Percentiles rank a stretch among this genome's conserved stretches.
These are phyloP conservation scores for Brachypodius melanocephalos DNA, from an alignment of 2,113 vertebrate species.

Conservation along the genomic window DNA sequence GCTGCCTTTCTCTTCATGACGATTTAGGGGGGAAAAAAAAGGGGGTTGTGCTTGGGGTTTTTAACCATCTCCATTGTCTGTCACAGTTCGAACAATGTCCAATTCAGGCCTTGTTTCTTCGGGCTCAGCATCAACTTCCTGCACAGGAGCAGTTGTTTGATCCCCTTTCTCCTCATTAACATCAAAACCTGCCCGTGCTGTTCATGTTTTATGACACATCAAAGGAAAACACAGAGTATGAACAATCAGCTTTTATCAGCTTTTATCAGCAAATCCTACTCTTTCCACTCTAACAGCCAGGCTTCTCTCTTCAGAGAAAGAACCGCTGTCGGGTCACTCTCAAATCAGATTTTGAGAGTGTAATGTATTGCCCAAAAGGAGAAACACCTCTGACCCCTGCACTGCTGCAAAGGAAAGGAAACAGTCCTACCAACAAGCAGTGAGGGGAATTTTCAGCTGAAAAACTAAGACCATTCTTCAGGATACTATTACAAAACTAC, in stretches of 20 bases:
- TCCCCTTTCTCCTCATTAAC: not conserved
- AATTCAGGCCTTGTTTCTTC: not conserved
- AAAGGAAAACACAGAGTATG: not conserved
- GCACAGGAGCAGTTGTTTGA: not conserved
- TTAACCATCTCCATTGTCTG: not conserved
- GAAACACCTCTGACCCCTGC: not conserved
- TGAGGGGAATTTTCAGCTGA: not conserved
- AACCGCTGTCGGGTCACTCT: not conserved
- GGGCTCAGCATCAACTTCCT: not conserved
- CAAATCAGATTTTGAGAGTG: not conserved
- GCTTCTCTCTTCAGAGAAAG: not conserved
- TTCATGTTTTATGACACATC: not conserved
- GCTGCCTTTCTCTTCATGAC: not conserved
- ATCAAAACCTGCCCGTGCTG: not conserved
- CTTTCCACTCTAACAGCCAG: not conserved
- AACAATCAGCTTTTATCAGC: not conserved
- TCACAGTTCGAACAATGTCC: not conserved
- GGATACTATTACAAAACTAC: not conserved
- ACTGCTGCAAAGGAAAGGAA: not conserved
- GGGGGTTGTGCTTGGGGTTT: not conserved
- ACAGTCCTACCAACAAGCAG: not conserved
- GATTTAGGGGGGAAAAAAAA: accelerated
- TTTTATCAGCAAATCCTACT: not conserved
- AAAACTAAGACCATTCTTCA: not conserved
- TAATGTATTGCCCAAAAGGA: not conserved